Percentiles rank a stretch among this genome's conserved stretches.
These are phyloP conservation scores for Theristicus caerulescens DNA, from an alignment of 2,113 vertebrate genomes.

Conservation along the genomic window DNA sequence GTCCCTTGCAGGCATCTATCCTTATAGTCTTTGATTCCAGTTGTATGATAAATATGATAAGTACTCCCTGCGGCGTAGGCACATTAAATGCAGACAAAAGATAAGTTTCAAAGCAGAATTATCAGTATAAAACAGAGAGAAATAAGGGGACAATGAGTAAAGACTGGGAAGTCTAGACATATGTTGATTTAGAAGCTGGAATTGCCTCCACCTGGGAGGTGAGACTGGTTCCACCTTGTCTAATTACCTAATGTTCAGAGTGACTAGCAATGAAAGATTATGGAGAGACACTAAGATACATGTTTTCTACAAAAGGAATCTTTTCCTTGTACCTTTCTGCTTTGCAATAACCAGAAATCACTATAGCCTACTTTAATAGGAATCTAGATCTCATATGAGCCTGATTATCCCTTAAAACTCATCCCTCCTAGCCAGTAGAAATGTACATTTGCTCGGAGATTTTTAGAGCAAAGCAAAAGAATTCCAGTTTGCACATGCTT, in stretches of 20 bases:
- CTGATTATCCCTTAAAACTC: background rate
- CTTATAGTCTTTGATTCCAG: slow-evolving; percentile 27
- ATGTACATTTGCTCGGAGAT: background rate
- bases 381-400: background rate
- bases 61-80: background rate
- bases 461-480: background rate
- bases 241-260: background rate
- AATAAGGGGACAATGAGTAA: background rate
- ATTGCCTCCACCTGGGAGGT: background rate
- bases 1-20: slow-evolving; percentile 13
- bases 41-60: slow-evolving; percentile 6
- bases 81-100: background rate
- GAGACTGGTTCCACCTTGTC: background rate
- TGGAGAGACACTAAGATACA: background rate
- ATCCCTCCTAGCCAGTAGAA: background rate
- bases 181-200: background rate
- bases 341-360: background rate
- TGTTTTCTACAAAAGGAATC: background rate
- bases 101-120: slow-evolving; percentile 3
- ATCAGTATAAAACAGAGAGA: background rate
- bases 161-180: background rate
- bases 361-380: background rate
- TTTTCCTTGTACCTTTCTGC: background rate
- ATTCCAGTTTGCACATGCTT: background rate
- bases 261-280: background rate